These are phyloP conservation scores for Dendrophyllia cribrosa DNA, from an alignment of 64 coral and sea anemone genomes.

Conservation along the genomic window DNA sequence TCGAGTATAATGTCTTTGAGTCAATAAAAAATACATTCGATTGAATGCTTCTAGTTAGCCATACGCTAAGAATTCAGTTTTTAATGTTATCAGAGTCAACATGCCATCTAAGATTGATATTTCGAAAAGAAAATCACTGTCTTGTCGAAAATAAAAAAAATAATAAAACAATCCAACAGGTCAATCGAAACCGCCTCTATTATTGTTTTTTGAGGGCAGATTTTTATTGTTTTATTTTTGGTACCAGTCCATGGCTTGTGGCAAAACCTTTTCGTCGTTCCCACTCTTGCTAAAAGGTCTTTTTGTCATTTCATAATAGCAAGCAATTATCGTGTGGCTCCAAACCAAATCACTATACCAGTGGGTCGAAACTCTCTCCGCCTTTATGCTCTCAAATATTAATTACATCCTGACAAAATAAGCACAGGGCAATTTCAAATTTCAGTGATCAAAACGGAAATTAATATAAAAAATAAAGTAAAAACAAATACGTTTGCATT, in stretches of 20 bases:
- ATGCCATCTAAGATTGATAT: neutral
- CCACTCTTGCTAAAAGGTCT: neutral
- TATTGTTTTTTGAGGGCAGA: neutral
- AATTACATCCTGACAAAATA: neutral
- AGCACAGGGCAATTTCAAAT: neutral
- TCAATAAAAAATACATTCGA: neutral
- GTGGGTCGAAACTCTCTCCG: neutral
- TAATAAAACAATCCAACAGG: too few species aligned
- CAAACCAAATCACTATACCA: neutral
- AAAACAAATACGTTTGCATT: neutral
- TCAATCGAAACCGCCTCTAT: neutral
- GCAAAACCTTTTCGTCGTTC: neutral
- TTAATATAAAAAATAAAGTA: too few species aligned
- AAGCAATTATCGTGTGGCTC: constrained; percentile 19
- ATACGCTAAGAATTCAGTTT: neutral
- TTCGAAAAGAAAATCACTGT: too few species aligned
- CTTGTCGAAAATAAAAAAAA: too few species aligned
- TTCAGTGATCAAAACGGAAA: neutral
- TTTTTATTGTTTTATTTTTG: constrained; percentile 19
- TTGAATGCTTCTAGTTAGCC: neutral
- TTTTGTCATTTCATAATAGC: constrained; percentile 24
- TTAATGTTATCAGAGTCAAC: neutral
- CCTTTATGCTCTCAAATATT: constrained; percentile 35
- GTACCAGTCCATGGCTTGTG: constrained; percentile 21
- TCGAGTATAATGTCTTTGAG: neutral